These are phyloP conservation scores for Caenorhabditis afra DNA, from an alignment of 2,888 invertebrate genomes.

Conservation along the genomic window DNA sequence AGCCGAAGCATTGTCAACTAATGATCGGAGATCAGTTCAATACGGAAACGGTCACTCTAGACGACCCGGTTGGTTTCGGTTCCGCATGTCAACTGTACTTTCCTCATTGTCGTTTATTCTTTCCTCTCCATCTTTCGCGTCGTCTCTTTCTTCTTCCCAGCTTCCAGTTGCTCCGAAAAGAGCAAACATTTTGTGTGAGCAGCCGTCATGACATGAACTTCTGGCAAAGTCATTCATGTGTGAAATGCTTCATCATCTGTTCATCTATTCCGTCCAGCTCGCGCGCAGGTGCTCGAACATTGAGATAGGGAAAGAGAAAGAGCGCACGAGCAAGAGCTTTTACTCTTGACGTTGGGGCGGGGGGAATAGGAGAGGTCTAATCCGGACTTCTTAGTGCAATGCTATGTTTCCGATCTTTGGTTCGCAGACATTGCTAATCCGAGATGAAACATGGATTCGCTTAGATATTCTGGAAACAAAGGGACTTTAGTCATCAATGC, in stretches of 20 bases:
- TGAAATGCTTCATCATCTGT: conserved; percentile 1
- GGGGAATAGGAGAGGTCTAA: neutral
- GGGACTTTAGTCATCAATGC: too few relatives aligned
- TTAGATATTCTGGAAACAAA: too few relatives aligned
- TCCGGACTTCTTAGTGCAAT: conserved; percentile 4
- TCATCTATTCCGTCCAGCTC: neutral
- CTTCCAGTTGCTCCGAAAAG: conserved; percentile 2
- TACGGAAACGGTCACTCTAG: conserved; percentile 71
- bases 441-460: neutral
- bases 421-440: conserved; percentile 5
- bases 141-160: neutral
- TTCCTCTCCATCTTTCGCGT: conserved; percentile 1
- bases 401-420: conserved; percentile 5
- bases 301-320: conserved; percentile 1
- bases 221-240: conserved; percentile 3
- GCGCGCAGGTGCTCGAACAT: too few relatives aligned
- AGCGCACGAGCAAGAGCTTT: too few relatives aligned
- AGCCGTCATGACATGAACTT: conserved; percentile 9
- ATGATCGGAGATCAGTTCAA: conserved; percentile 71
- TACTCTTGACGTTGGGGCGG: too few relatives aligned
- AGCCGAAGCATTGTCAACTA: conserved; percentile 69
- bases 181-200: conserved; percentile 9
- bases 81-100: conserved; percentile 14
- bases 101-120: conserved; percentile 1
- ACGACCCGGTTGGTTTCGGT: conserved; percentile 73